A percentile compares a stretch with the other conserved stretches of the same genome.
Conservation (phyloP, 1,140 invertebrate genomes). For the Drosophila tani region DNA sequence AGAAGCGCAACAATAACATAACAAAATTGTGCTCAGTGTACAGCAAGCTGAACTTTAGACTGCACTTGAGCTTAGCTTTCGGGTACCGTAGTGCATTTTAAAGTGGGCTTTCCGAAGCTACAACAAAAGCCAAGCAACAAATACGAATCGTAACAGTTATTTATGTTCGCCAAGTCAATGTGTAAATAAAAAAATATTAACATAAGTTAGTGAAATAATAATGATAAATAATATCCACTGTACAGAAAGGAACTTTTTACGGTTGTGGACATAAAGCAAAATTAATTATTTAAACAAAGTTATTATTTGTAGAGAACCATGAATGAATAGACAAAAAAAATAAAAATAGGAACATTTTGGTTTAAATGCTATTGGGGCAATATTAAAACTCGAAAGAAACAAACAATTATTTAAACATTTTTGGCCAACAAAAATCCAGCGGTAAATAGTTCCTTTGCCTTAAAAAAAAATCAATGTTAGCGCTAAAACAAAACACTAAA, state of each 20-base stretch:
- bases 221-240: conserved; percentile 31
- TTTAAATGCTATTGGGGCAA: conserved; percentile 24
- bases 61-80: conserved; percentile 61
- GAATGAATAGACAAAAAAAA: conserved; percentile 24
- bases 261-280: conserved; percentile 74
- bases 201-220: conserved; percentile 2
- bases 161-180: conserved; percentile 5
- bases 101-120: conserved; percentile 22
- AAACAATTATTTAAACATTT: conserved; percentile 71
- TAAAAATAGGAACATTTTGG: conserved; percentile 20
- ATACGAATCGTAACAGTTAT: background rate
- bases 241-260: conserved; percentile 81
- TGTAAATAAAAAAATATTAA: conserved; percentile 49
- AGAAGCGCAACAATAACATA: background rate
- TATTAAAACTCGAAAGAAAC: conserved; percentile 36
- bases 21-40: conserved; percentile 35
- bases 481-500: conserved; percentile 19
- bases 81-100: conserved; percentile 49
- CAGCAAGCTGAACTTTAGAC: conserved; percentile 49
- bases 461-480: conserved; percentile 59
- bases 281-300: conserved; percentile 60
- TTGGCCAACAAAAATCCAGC: conserved; percentile 83
- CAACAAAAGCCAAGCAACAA: background rate
- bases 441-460: conserved; percentile 83
- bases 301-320: conserved; percentile 55